phyloP scores from a whole-genome alignment of 1,140 invertebrate genomes.

The Diploscapter pachys region DNA sequence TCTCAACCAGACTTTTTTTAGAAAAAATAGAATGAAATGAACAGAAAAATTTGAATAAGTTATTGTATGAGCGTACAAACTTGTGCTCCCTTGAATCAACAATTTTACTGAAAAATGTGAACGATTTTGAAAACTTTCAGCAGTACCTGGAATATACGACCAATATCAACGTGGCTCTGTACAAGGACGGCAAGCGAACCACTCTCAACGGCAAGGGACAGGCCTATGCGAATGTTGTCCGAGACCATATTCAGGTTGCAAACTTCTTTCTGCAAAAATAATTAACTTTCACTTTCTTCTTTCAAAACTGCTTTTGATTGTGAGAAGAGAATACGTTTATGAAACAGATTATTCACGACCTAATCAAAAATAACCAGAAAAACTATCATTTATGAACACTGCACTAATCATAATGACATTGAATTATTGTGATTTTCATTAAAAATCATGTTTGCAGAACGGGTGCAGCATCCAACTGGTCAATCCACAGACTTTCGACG shows the following conservation, averaged over 20 bases:
- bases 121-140: slow-evolving; percentile 31
- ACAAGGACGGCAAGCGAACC: slow-evolving; percentile 43
- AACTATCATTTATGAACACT: too few species aligned
- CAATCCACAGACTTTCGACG: slow-evolving; percentile 85
- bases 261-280: background rate
- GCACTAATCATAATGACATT: background rate
- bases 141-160: slow-evolving; percentile 46
- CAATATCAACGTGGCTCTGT: slow-evolving; percentile 52
- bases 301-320: too few species aligned
- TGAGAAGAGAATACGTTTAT: too few species aligned
- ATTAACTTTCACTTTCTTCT: background rate
- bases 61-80: too few species aligned
- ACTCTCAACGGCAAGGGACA: slow-evolving; percentile 55
- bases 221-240: slow-evolving; percentile 38
- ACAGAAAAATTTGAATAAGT: too few species aligned
- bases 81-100: too few species aligned
- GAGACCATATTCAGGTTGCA: slow-evolving; percentile 33
- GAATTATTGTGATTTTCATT: slow-evolving; percentile 12
- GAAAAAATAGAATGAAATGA: background rate
- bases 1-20: background rate
- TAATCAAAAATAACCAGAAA: too few species aligned
- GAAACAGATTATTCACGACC: too few species aligned
- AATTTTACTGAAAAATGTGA: too few species aligned
- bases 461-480: slow-evolving; percentile 85
- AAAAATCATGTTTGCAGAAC: slow-evolving; percentile 61